Evolutionary conservation across 2,797 vertebrate species (phyloP).

Genomic region (Pelochelys cantorii): DNA sequence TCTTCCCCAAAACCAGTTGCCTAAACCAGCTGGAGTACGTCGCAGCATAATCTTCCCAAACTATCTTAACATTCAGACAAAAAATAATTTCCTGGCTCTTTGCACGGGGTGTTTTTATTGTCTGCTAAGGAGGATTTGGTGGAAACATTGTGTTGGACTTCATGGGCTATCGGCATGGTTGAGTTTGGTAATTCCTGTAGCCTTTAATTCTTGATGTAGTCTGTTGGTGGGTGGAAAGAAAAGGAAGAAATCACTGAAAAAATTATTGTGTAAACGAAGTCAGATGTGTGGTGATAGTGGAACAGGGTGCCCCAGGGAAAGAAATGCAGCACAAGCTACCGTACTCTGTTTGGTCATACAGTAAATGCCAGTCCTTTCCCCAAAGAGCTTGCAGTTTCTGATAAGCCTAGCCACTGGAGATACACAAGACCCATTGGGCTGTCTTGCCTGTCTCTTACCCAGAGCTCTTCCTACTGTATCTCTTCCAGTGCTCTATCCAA

Average conservation of each 20-base stretch:
- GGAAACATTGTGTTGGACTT: background rate
- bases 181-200: background rate
- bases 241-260: background rate
- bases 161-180: fast-evolving
- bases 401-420: background rate
- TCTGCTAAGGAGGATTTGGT: background rate
- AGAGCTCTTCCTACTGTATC: background rate
- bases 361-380: background rate
- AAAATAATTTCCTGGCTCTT: background rate
- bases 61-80: background rate
- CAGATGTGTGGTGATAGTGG: background rate
- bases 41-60: background rate
- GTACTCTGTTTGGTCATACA: no score
- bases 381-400: background rate
- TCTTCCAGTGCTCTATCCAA: background rate
- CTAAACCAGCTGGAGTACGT: fast-evolving
- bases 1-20: background rate
- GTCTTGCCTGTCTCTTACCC: background rate
- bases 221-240: background rate
- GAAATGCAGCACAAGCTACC: background rate
- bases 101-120: background rate
- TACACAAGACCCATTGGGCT: background rate
- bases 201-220: background rate
- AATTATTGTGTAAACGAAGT: background rate
- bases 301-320: background rate